Evolutionary conservation across 2,888 invertebrate genomes (phyloP).

Genomic region (Pyrochroa serraticornis): DNA sequence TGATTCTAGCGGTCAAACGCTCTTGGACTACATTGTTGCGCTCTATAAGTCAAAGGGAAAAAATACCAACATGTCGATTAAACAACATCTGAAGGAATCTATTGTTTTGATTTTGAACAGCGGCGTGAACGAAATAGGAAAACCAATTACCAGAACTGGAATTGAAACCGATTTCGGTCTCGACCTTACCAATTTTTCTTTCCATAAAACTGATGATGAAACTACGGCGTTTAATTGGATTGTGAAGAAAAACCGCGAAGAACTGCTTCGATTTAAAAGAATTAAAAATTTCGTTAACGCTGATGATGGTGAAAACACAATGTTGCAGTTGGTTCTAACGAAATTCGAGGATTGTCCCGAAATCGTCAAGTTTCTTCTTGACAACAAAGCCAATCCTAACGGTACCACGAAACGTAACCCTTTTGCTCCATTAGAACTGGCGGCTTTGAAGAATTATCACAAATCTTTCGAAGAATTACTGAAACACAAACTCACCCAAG

Average conservation of each 20-base stretch:
- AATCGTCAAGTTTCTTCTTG: background rate
- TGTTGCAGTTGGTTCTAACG: conserved; percentile 5
- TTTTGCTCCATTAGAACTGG: background rate
- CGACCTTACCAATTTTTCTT: background rate
- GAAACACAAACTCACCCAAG: background rate
- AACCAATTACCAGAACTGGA: background rate
- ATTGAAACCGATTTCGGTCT: background rate
- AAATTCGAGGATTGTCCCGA: background rate
- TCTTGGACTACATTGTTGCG: background rate
- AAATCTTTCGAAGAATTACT: background rate
- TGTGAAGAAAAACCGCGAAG: background rate
- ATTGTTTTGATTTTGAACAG: background rate
- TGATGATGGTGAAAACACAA: conserved; percentile 15
- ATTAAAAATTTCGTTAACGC: background rate
- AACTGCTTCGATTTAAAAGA: background rate
- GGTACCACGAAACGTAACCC: background rate
- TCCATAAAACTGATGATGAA: background rate
- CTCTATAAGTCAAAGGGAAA: background rate
- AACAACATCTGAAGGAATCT: background rate
- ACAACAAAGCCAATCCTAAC: conserved; percentile 2
- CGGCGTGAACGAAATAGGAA: background rate
- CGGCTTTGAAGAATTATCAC: background rate
- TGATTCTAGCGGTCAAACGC: background rate
- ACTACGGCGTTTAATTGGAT: background rate
- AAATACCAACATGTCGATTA: background rate